Conservation (phyloP, 2,113 vertebrate species). For the Meleagris gallopavo region DNA sequence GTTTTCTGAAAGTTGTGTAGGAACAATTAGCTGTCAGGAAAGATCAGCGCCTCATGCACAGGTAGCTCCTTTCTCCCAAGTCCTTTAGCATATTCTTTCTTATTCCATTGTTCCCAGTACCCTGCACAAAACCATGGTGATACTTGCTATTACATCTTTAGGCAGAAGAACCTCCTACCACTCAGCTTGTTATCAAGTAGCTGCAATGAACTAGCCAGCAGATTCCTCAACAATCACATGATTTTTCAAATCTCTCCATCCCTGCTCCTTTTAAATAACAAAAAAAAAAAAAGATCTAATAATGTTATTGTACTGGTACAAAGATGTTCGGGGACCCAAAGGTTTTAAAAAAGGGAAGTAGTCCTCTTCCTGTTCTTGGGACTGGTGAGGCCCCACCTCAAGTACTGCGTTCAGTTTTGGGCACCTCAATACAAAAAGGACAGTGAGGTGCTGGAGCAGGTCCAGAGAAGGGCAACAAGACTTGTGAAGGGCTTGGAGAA, state of each 20-base stretch:
- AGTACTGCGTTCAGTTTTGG: too few species aligned
- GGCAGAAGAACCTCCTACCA: neutral
- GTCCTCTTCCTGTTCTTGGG: too few species aligned
- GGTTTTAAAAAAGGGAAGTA: neutral
- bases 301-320: neutral
- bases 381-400: too few species aligned
- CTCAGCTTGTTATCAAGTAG: neutral
- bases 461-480: too few species aligned
- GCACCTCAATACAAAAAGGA: too few species aligned
- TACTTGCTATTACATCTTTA: neutral
- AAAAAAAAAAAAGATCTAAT: neutral
- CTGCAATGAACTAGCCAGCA: neutral
- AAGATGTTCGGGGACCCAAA: neutral
- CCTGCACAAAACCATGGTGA: neutral
- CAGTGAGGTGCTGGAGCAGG: too few species aligned
- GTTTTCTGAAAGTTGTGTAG: neutral
- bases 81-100: neutral
- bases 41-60: neutral
- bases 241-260: neutral
- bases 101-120: neutral
- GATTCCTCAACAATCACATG: neutral
- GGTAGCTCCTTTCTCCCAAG: neutral
- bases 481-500: too few species aligned
- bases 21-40: slow-evolving; percentile 33
- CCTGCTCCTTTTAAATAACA: neutral